Percentiles rank a stretch among this genome's conserved stretches.
These are phyloP conservation scores for Microtus ochrogaster DNA, from an alignment of 2,113 vertebrate species.

Conservation along the genomic window DNA sequence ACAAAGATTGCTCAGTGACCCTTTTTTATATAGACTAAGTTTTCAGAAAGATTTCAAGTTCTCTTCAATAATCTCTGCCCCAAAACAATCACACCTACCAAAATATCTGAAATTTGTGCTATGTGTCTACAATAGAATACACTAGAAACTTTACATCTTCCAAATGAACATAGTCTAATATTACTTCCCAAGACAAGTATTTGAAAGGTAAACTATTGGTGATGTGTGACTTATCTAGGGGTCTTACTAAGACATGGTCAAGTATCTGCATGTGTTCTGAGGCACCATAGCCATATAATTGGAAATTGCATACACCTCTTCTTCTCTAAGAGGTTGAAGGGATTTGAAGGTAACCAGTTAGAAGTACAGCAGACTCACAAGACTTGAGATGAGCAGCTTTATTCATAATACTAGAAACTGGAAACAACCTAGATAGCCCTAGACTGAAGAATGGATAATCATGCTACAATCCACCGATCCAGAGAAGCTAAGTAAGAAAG, in stretches of 20 bases:
- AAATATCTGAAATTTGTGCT: neutral
- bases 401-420: neutral
- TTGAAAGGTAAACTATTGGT: neutral
- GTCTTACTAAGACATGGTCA: neutral
- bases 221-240: neutral
- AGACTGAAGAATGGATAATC: neutral
- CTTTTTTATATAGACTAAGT: neutral
- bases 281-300: neutral
- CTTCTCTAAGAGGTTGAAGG: neutral
- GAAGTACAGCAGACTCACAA: neutral
- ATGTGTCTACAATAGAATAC: neutral
- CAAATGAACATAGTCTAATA: neutral
- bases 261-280: neutral
- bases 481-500: neutral
- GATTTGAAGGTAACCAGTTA: neutral
- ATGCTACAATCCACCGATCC: neutral
- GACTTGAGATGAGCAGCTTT: neutral
- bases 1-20: neutral
- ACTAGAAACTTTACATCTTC: neutral
- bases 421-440: neutral
- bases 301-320: neutral
- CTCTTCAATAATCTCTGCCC: neutral
- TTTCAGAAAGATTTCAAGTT: slow-evolving; percentile 27
- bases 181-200: neutral
- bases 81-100: neutral